Base-by-base conservation (phyloP, 2,113 vertebrate species). In the Notarius quadriscutis region DNA sequence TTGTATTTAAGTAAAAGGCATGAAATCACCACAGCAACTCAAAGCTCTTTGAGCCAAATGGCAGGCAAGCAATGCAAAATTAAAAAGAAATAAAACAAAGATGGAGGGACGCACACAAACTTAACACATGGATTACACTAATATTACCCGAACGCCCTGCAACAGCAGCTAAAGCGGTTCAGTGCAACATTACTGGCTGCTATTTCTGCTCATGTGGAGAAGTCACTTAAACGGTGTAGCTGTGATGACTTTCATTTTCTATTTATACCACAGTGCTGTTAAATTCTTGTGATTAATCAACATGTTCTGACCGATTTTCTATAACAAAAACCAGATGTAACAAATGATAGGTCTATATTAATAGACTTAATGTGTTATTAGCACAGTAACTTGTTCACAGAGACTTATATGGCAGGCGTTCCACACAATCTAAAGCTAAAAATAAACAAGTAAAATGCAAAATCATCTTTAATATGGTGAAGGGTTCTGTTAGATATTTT, bases 1-100 rank as follows among this genome's bases (percentile, higher is more conserved):
- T 93, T 95, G 94, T 94, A 93, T 93, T 92, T 87, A 92, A 91
- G 90, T 91, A 92, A 92, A 82, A 91, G 90, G 90, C 93, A 92
- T 93, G 91, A 93, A 94, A 94, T 93, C 92, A 92, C 79, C 90
- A 85, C 74, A 90, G 92, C 91, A 92, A 94, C 91, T 89, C 87
- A 80, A 41, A 87, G 92, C 87, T 27, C 79, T 69, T 83, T 50
- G 65, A 20, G 41, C 25, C 87, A 87, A 88, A 90, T 83, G 60
- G 58, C 81, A 63, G 67, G 53, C 85, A 82, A 86, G 85, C 60
- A 72, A 84, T 27, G 62, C 77, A 84, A 87, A 79, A 86, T 69
- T 67, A 55, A 81, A 85, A 79, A 58, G 14, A 8, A 75, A 30
- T 62, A 62, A 86, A 86, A 80, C 18, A 41, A 71, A 74, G 48